These are phyloP conservation scores for Chesias legatella DNA, from an alignment of 2,888 invertebrate species.

Conservation along the genomic window DNA sequence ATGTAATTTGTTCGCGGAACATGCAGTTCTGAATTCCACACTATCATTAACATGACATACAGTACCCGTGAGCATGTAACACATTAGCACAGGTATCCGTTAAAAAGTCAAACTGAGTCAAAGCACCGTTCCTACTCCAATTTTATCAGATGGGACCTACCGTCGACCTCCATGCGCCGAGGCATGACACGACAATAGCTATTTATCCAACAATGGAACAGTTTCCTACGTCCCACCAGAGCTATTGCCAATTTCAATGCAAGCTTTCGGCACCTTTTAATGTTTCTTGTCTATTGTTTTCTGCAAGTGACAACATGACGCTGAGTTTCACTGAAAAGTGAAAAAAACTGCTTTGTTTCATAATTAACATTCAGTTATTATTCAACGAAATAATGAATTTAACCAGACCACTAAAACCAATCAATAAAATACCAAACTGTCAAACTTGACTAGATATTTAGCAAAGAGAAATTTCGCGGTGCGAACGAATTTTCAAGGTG, in stretches of 20 bases:
- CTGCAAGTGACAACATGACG: too few relatives aligned
- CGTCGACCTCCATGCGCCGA: conserved; percentile 58
- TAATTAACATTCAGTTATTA: not conserved
- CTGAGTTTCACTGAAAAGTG: too few relatives aligned
- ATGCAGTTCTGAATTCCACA: conserved; percentile 7
- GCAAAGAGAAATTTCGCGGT: conserved; percentile 57
- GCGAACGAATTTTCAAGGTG: conserved; percentile 65
- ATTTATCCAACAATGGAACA: conserved; percentile 57
- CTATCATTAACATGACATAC: conserved; percentile 17
- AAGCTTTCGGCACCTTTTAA: conserved; percentile 30
- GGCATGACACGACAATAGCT: conserved; percentile 55
- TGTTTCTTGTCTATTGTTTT: conserved; percentile 22
- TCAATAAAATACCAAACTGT: conserved; percentile 25
- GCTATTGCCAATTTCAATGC: conserved; percentile 32
- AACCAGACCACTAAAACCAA: conserved; percentile 23
- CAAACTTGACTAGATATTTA: conserved; percentile 39
- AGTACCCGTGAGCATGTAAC: conserved; percentile 14
- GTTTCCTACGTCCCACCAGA: conserved; percentile 44
- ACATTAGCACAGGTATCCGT: conserved; percentile 24
- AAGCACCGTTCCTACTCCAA: conserved; percentile 52
- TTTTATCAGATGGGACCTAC: conserved; percentile 54
- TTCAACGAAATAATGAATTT: conserved; percentile 16
- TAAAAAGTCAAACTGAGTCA: conserved; percentile 33
- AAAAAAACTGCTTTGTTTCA: not conserved
- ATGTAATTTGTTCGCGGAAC: not conserved